Evolutionary conservation across 2,113 vertebrate species (phyloP), one percentile per base, ranked within the genome.

Genomic region (Pleuronectes platessa): DNA sequence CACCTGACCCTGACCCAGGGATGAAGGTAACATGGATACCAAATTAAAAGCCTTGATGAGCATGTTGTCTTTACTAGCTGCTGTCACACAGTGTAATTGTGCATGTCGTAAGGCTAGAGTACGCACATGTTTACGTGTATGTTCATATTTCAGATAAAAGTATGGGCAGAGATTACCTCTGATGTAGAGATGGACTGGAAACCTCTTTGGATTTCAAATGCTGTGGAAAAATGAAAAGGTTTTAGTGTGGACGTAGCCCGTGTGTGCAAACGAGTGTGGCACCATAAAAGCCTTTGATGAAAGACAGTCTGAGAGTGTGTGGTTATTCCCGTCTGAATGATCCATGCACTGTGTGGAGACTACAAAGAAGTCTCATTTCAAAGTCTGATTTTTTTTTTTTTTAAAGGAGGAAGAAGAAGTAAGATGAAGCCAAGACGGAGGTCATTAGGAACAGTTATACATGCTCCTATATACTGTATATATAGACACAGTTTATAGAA

Each of bases 261-360:
- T 54, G 51, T 23, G 54, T 78, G 76, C 27, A 60, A 66, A 60
- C 40, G 40, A 71, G 61, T 61, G 27, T 27, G 55, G 37, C 64
- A 42, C 18, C 24, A 26, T 13, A n/a, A 72, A 55, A 72, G 45
- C 45, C 40, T 37, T 54, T 10, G 35, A 66, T 62, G 14, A 35
- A n/a, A 37, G 26, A 27, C 71, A n/a, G 62, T 51, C 17, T 64
- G 15, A 58, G 49, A 21, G n/a, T 51, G 26, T 51, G 24, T 6
- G 20, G 67, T 64, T 40, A 49, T 37, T 42, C 40, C n/a, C 26
- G 15, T 66, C 18, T 51, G 17, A 18, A 21, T 2, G 4, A 65
- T 12, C 35, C 40, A 42, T 42, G 10, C 55, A 54, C 18, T 66
- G 47, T 60, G 55, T 53, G 3, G 20, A 73, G 45, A 47, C 70